Evolutionary conservation across 2,113 vertebrate genomes (phyloP).

Genomic region (Vanacampus margaritifer): DNA sequence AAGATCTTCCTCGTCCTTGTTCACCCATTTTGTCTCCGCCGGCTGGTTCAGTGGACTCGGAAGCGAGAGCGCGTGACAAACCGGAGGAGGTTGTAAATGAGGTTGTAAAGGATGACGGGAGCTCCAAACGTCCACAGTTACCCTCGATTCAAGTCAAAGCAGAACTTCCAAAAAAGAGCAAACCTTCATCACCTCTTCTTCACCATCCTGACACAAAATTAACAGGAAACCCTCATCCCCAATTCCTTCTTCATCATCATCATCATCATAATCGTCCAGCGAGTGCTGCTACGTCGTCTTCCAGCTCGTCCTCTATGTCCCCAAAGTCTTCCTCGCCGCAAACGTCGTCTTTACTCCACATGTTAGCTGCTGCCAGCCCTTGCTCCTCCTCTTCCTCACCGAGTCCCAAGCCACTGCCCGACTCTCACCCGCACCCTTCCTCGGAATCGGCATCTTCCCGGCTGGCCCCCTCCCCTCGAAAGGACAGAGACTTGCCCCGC

Average conservation of each 20-base stretch:
- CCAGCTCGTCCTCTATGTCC: slow-evolving; percentile 14
- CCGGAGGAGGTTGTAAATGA: slow-evolving; percentile 27
- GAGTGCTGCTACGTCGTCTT: slow-evolving; percentile 24
- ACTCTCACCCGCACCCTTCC: slow-evolving; percentile 7
- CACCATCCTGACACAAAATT: slow-evolving; percentile 62
- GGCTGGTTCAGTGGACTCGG: slow-evolving; percentile 31
- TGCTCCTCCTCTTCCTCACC: slow-evolving; percentile 26
- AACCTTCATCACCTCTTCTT: slow-evolving; percentile 45
- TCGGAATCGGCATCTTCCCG: slow-evolving; percentile 48
- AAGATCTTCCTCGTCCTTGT: background rate
- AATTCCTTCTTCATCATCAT: no score
- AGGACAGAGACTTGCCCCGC: background rate
- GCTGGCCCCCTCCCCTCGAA: slow-evolving; percentile 38
- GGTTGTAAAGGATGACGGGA: slow-evolving; percentile 46
- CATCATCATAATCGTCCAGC: slow-evolving; percentile 32
- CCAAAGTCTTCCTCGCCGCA: background rate
- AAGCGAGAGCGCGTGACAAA: slow-evolving; percentile 53
- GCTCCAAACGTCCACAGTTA: slow-evolving; percentile 17
- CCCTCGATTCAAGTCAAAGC: slow-evolving; percentile 42
- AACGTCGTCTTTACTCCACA: slow-evolving; percentile 2
- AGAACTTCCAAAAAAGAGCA: slow-evolving; percentile 45
- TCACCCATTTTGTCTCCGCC: background rate
- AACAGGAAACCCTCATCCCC: slow-evolving; percentile 39
- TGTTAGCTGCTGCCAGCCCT: slow-evolving; percentile 20
- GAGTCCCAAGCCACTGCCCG: background rate